Evolutionary conservation across 2,797 vertebrate species (phyloP), one percentile per base, ranked within the genome.

Genomic region (Moxostoma hubbsi): DNA sequence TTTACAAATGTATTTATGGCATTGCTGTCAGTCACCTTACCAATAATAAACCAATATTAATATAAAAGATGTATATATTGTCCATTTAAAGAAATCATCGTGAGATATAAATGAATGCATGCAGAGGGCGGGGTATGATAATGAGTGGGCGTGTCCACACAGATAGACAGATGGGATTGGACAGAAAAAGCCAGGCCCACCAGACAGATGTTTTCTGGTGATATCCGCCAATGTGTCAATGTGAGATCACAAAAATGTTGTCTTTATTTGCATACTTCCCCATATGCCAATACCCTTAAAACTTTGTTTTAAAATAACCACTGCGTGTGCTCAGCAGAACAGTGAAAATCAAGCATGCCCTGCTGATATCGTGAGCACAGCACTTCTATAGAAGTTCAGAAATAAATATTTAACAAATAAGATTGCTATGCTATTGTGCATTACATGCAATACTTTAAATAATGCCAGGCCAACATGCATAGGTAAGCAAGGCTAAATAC

Each of bases 401-500:
- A 53, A 61, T 36, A 13, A 45, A 45, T 7, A 9, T 13, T 13
- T 43, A 45, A 9, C 1, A 0, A 12, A 43, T 36, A 64, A n/a
- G 5, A n/a, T 43, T 64, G 12, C 45, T 64, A n/a, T 36, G 46
- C 45, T 13, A 36, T 64, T 79, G 88, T 88, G 90, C 91, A 86
- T 89, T 88, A 89, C 88, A 87, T 90, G 84, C 87, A 94, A 94
- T 94, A 94, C 94, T 90, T 88, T 85, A 71, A 85, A 78, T 24
- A 89, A 45, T 87, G 80, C 84, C 95, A 95, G 95, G 95, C 94
- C 87, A 88, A 75, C 86, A 85, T 86, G 86, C 95, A 92, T 50
- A 72, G 71, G 61, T 77, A 70, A 75, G 55, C 46, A 76, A 49
- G 75, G 45, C 66, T 75, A 73, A 81, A 77, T 4, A 57, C 2